Evolutionary conservation across 2,113 vertebrate genomes (phyloP), one percentile per base, ranked within the genome.

Genomic region (Phalacrocorax carbo): DNA sequence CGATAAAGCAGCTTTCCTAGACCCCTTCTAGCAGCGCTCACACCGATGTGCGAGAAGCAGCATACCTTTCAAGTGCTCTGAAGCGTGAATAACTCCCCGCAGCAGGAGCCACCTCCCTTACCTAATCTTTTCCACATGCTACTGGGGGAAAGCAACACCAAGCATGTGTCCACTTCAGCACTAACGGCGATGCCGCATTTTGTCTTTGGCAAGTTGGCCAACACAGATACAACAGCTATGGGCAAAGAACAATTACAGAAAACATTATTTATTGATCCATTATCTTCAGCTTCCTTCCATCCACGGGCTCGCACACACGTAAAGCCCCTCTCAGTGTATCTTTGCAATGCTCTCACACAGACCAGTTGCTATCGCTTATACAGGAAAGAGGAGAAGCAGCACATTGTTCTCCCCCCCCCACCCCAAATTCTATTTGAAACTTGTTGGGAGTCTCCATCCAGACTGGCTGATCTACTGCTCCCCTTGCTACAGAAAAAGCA

Each of bases 61-160:
- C 72, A 30, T 49, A 89, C 81, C 86, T 89, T 84, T 72, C 92
- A 69, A 73, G 62, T 6, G 77, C 70, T 93, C 57, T 22, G 22
- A 77, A 71, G 95, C 83, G 64, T 58, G 88, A 91, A 40, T 49
- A 91, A 72, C 49, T 51, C 20, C n/a, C 60, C 26, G 13, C 69
- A 71, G 72, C 86, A 69, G 88, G 61, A 95, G 83, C 65, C 91
- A 60, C 86, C 92, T 85, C 78, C 3, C 73, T 82, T 91, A 94
- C 82, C 90, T 93, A 44, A 96, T 94, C 86, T 94, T 66, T 80
- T 80, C 86, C 93, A 66, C 73, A n/a, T 61, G 81, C 68, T 87
- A 8, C 77, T 4, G 49, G 23, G 23, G 49, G 18, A 87, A 93
- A 58, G 72, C 2, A 17, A 72, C 72, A 61, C 49, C 36, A 10